These are phyloP conservation scores for Drosophila lini DNA, from an alignment of 1,140 invertebrate genomes.

Conservation along the genomic window DNA sequence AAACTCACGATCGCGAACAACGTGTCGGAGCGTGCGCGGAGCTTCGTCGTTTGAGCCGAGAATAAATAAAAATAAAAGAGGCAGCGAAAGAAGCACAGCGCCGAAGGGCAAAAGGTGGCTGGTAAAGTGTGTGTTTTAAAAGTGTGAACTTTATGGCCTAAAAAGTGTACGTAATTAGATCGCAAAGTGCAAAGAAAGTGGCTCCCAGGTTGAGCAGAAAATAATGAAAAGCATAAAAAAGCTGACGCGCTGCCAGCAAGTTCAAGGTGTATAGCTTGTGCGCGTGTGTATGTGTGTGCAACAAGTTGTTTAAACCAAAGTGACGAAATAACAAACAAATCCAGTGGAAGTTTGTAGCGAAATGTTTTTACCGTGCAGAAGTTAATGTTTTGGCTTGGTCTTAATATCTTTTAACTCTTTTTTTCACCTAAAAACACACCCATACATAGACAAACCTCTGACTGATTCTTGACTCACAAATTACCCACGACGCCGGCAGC, in stretches of 20 bases:
- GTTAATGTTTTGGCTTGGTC: conserved; percentile 19
- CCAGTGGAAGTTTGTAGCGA: neutral
- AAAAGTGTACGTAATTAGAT: conserved; percentile 7
- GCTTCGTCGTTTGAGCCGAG: conserved; percentile 25
- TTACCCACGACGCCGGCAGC: conserved; percentile 60
- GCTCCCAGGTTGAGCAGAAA: neutral
- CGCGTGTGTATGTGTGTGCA: conserved; percentile 35
- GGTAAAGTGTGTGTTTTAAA: conserved; percentile 33
- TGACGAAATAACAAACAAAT: conserved; percentile 7
- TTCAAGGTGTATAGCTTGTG: conserved; percentile 58
- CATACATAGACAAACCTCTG: conserved; percentile 25
- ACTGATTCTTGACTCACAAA: conserved; percentile 79
- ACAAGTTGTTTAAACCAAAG: conserved; percentile 44
- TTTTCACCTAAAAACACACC: conserved; percentile 20
- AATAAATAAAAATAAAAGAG: conserved; percentile 18
- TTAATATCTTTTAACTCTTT: conserved; percentile 26
- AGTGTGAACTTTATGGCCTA: neutral
- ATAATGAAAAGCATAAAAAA: conserved; percentile 25
- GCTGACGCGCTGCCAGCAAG: conserved; percentile 47
- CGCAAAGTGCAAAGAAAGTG: conserved; percentile 10
- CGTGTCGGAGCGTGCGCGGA: conserved; percentile 2
- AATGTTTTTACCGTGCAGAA: neutral
- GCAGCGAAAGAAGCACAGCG: conserved; percentile 5
- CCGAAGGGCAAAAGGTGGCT: conserved; percentile 10
- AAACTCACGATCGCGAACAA: neutral